A percentile compares a stretch with the other conserved stretches of the same genome.
Evolutionary conservation across 2,888 invertebrate genomes (phyloP).

Genomic region (Neria commutata): DNA sequence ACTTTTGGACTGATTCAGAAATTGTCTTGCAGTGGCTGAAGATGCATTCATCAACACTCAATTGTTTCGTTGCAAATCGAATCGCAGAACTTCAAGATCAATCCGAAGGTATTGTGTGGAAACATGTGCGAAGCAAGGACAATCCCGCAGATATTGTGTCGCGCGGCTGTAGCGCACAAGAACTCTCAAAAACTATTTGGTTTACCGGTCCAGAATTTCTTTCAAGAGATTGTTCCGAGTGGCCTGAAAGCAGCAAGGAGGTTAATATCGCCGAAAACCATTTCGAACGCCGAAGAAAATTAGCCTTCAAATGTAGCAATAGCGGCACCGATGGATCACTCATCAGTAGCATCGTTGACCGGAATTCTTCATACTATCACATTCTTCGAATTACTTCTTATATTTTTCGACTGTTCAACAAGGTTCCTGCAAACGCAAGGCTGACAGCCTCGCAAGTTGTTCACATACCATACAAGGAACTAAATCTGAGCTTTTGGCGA

Average conservation of each 20-base stretch:
- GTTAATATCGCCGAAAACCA: neutral
- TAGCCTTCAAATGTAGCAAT: neutral
- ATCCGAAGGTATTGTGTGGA: neutral
- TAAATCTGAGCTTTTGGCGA: neutral
- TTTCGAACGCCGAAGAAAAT: neutral
- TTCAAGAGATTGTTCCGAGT: neutral
- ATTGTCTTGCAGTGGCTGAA: neutral
- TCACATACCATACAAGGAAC: neutral
- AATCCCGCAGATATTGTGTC: slow-evolving; percentile 11
- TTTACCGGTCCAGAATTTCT: slow-evolving; percentile 4
- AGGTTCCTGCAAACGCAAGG: neutral
- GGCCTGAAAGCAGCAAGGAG: neutral
- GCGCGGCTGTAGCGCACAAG: neutral
- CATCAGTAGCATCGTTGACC: neutral
- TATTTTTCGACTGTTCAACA: slow-evolving; percentile 1
- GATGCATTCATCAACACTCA: neutral
- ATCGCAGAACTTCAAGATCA: slow-evolving; percentile 4
- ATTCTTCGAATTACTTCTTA: neutral
- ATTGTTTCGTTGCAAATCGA: slow-evolving; percentile 4
- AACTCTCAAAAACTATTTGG: neutral
- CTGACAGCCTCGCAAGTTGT: neutral
- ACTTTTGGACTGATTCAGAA: neutral
- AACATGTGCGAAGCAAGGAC: neutral
- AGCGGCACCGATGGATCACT: slow-evolving; percentile 1
- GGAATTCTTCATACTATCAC: slow-evolving; percentile 3